These are phyloP conservation scores for Serilophus lunatus DNA, from an alignment of 2,113 vertebrate species.

Conservation along the genomic window DNA sequence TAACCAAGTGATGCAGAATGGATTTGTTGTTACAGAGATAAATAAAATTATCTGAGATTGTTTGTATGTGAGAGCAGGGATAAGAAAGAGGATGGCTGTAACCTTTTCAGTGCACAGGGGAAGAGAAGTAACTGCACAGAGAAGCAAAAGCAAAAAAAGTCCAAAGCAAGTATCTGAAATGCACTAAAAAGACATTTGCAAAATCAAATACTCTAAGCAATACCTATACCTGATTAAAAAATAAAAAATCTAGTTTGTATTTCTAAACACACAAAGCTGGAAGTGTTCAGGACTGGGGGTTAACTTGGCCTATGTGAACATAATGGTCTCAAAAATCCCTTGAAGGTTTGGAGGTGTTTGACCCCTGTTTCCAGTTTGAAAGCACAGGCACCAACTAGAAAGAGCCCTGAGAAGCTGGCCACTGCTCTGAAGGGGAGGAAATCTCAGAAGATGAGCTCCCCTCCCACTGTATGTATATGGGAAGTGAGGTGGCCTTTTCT, in stretches of 20 bases:
- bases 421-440: background rate
- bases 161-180: background rate
- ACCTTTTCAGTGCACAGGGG: background rate
- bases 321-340: background rate
- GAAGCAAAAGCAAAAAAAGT: background rate
- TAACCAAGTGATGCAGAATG: background rate
- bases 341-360: background rate
- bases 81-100: background rate
- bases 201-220: background rate
- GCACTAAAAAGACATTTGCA: background rate
- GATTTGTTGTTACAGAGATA: background rate
- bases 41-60: background rate
- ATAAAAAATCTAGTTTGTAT: background rate
- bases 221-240: background rate
- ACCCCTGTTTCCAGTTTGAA: background rate
- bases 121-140: background rate
- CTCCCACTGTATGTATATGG: background rate
- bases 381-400: background rate
- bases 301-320: background rate
- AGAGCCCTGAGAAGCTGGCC: background rate
- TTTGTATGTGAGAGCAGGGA: background rate
- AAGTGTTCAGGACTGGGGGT: background rate
- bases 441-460: background rate
- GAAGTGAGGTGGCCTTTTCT: background rate
- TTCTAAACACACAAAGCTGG: background rate